Base-by-base conservation (phyloP, 2,113 vertebrate genomes). In the Mobula birostris region DNA sequence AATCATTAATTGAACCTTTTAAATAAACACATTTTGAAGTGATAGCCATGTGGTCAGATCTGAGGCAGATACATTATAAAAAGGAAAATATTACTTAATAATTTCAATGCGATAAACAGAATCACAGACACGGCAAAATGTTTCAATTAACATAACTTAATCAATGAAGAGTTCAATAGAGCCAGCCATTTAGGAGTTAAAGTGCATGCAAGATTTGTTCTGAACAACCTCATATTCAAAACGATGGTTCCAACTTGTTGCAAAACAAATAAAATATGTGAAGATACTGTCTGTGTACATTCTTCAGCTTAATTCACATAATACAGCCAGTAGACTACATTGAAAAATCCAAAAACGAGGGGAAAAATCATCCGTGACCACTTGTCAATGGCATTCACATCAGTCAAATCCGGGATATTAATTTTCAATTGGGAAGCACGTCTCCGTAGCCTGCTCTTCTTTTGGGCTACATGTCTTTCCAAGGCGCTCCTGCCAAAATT, bases 321-420 rank as follows among this genome's bases (percentile, higher is more conserved):
- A 95, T 99, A 99, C 96, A 99, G 98, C 99, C 99, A 99, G 95
- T 99, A 99, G 96, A 99, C 95, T 76, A 99, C 97, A 95, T 99
- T 99, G 97, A 99, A 99, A 96, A 99, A 98, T 95, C 98, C 98
- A 96, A 99, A 99, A 95, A 99, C 98, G 7, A 99, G 98, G 1
- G 99, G 99, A 96, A 99, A 99, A 96, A 99, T 99, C 94, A 99
- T 98, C 96, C 99, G 97, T 0, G 99, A 99, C 98, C 99, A 99
- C 95, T 98, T 98, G 96, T 99, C 99, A 94, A 99, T 99, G 96
- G 98, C 98, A 96, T 99, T 99, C 94, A 99, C 99, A 95, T 99
- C 99, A 97, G 99, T 98, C 97, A 99, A 97, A 97, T 99, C 98
- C 93, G 99, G 99, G 95, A 99, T 99, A 96, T 95, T 99, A 95